These are phyloP conservation scores for Mastigias papua DNA, from an alignment of 30 jellyfish, hydroid and myxozoan species.

Conservation along the genomic window DNA sequence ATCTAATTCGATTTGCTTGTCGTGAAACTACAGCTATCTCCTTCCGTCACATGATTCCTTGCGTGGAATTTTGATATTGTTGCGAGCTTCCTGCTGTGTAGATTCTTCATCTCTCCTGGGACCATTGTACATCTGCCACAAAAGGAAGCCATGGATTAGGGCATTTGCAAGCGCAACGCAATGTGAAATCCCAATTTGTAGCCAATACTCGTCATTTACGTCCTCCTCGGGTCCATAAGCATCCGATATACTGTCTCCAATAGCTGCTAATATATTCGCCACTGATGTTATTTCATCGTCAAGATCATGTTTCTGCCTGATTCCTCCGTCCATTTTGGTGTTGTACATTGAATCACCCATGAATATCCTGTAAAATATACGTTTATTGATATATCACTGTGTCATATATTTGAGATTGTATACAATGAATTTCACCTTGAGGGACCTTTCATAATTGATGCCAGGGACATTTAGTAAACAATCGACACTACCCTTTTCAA, in stretches of 20 bases:
- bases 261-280: not conserved
- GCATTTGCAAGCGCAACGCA: not conserved
- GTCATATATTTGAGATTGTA: too few species aligned
- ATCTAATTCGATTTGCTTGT: not conserved
- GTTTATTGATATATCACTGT: too few species aligned
- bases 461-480: too few species aligned
- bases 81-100: not conserved
- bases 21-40: not conserved
- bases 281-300: not conserved
- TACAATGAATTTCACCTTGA: too few species aligned
- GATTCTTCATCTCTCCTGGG: not conserved
- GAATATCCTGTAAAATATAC: too few species aligned
- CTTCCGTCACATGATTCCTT: not conserved
- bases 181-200: not conserved
- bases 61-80: not conserved
- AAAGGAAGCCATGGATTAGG: not conserved
- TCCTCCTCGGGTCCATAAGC: not conserved
- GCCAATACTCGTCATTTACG: not conserved
- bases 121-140: not conserved
- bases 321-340: not conserved
- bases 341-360: not conserved
- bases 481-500: too few species aligned
- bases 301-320: not conserved
- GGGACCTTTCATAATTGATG: too few species aligned
- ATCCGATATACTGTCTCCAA: slow-evolving; percentile 4